Evolutionary conservation across 2,113 vertebrate species (phyloP), one percentile per base, ranked within the genome.

Genomic region (Talpa occidentalis): DNA sequence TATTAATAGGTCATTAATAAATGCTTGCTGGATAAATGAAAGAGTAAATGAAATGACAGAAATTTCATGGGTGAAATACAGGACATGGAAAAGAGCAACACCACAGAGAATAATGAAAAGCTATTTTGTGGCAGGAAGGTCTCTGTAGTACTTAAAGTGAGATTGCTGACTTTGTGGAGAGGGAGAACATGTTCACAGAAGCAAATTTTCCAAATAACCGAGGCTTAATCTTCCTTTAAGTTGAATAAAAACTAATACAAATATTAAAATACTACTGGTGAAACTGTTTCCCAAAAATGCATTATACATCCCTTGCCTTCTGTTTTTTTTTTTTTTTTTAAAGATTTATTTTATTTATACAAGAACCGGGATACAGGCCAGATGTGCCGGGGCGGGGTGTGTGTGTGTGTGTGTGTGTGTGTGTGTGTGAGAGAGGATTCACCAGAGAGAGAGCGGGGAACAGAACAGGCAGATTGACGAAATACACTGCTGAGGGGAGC

Each of bases 251-350:
- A 88, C 5, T 37, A 88, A 90, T 26, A 73, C n/a, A 92, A 90
- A 66, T 74, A 40, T 66, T 85, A 67, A 88, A 94, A 76, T 72
- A 60, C 83, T 49, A 82, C 35, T 85, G 74, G 60, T 42, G 73
- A 94, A 93, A 76, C 79, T 66, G 24, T 62, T 87, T 84, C 74
- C 24, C 69, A 84, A 96, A 92, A 93, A 77, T 77, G 84, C 19
- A 92, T 84, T 93, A 92, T 70, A 92, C 66, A 89, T 95, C 82
- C 54, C 73, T 93, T 92, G 44, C 73, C 87, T 97, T 96, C 96
- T 87, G n/a, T n/a, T n/a, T n/a, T n/a, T n/a, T n/a, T n/a, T n/a
- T n/a, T n/a, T n/a, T n/a, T n/a, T n/a, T n/a, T n/a, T n/a, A n/a
- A n/a, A n/a, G n/a, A n/a, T n/a, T n/a, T n/a, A n/a, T n/a, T n/a